These are phyloP conservation scores for Patella depressa DNA, from an alignment of 2,888 invertebrate species.

Conservation along the genomic window DNA sequence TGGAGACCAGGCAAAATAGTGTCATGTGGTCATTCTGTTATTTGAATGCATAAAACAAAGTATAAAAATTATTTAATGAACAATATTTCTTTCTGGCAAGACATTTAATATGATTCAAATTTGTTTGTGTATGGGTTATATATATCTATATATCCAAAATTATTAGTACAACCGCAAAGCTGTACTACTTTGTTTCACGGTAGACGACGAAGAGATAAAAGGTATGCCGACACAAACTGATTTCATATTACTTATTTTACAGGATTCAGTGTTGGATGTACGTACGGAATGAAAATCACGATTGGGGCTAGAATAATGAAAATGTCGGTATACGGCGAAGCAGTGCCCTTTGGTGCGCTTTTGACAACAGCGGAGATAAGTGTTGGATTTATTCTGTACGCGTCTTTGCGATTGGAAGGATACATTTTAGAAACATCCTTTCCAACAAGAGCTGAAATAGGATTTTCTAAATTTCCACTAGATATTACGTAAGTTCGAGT, in stretches of 20 bases:
- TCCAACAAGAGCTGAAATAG: conserved; percentile 50
- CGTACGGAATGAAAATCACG: conserved; percentile 45
- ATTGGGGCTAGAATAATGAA: conserved; percentile 42
- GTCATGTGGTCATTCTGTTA: no score
- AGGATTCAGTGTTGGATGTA: conserved; percentile 48
- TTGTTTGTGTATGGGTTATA: no score
- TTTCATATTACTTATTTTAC: not conserved
- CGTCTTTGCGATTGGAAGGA: conserved; percentile 45
- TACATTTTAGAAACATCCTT: conserved; percentile 47
- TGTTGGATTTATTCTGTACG: conserved; percentile 44
- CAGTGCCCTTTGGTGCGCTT: conserved; percentile 45
- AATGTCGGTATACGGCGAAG: conserved; percentile 36
- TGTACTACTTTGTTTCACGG: no score
- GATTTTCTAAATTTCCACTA: conserved; percentile 54
- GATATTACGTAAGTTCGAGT: conserved; percentile 43
- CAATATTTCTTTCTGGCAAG: no score
- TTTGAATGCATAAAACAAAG: no score
- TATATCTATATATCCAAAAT: no score
- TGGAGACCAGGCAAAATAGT: no score
- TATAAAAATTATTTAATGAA: no score
- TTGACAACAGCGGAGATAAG: conserved; percentile 11
- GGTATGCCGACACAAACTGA: no score
- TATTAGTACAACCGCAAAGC: no score
- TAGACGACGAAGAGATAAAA: no score
- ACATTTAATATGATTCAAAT: no score